Percentiles rank a stretch among this genome's conserved stretches.
Evolutionary conservation across 2,888 invertebrate species (phyloP).

Genomic region (Pantelozetes paolii): DNA sequence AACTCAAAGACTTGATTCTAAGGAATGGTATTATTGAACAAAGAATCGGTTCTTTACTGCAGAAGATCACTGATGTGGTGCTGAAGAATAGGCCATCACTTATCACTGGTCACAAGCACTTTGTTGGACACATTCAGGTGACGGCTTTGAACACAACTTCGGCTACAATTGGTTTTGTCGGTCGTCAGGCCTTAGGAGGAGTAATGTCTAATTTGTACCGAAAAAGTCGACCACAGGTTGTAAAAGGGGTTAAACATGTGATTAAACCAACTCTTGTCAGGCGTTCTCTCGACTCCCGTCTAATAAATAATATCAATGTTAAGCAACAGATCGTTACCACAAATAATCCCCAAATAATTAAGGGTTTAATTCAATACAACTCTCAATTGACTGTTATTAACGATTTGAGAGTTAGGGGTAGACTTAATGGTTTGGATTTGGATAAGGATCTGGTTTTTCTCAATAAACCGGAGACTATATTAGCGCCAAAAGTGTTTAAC

Average conservation of each 20-base stretch:
- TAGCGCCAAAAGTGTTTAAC: not conserved
- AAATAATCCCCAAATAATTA: constrained; percentile 39
- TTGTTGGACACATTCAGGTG: constrained; percentile 35
- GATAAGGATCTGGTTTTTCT: not conserved
- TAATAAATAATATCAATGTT: constrained; percentile 42
- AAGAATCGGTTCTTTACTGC: constrained; percentile 36
- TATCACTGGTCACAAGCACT: constrained; percentile 42
- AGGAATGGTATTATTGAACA: constrained; percentile 34
- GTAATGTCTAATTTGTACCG: constrained; percentile 6
- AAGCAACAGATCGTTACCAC: constrained; percentile 42
- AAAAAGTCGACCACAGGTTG: constrained; percentile 3
- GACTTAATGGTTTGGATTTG: constrained; percentile 15
- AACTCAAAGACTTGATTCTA: constrained; percentile 34
- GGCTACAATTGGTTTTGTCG: constrained; percentile 39
- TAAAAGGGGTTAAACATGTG: constrained; percentile 9
- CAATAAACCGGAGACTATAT: not conserved
- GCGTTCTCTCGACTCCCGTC: constrained; percentile 36
- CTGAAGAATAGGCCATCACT: constrained; percentile 37
- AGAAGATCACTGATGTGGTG: constrained; percentile 41
- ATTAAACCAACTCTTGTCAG: constrained; percentile 34
- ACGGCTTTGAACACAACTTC: constrained; percentile 41
- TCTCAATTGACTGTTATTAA: constrained; percentile 15
- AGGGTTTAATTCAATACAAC: constrained; percentile 32
- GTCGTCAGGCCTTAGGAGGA: not conserved
- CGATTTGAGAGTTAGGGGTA: not conserved